phyloP scores from a whole-genome alignment of 2,113 vertebrate species.

The Aspidoscelis tigris region DNA sequence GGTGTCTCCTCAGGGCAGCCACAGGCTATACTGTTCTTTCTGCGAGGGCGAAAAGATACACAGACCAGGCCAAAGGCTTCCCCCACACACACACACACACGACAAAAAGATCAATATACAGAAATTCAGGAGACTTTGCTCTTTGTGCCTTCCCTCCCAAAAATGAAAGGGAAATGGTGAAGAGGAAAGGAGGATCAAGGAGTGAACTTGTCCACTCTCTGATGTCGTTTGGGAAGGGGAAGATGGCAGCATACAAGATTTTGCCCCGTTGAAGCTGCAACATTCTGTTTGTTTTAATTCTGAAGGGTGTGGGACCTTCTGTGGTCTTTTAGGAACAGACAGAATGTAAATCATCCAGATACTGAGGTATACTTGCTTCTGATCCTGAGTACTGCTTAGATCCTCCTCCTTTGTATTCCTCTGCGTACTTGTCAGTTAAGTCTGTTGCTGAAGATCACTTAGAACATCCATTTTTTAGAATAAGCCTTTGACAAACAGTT shows the following conservation, averaged over 20 bases:
- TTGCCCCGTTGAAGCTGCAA: neutral
- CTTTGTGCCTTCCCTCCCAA: neutral
- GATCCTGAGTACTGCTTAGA: no score
- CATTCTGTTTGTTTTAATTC: neutral
- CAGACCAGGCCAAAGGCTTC: neutral
- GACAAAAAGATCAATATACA: neutral
- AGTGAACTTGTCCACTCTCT: conserved; percentile 20
- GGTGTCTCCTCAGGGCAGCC: neutral
- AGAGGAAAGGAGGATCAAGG: neutral
- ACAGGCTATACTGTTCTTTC: neutral
- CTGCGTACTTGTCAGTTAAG: no score
- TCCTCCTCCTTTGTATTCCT: no score
- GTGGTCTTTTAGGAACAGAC: neutral
- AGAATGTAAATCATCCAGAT: neutral
- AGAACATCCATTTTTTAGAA: no score
- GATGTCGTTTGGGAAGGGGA: neutral
- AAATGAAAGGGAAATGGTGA: neutral
- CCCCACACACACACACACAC: neutral
- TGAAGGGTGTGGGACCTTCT: neutral
- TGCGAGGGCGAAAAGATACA: neutral
- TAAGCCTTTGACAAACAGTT: no score
- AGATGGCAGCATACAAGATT: neutral
- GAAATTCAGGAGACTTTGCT: no score
- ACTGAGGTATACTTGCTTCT: neutral
- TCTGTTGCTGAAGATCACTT: no score